These are phyloP conservation scores for Drosophila mojavensis DNA, from an alignment of 1,140 invertebrate species.

Conservation along the genomic window DNA sequence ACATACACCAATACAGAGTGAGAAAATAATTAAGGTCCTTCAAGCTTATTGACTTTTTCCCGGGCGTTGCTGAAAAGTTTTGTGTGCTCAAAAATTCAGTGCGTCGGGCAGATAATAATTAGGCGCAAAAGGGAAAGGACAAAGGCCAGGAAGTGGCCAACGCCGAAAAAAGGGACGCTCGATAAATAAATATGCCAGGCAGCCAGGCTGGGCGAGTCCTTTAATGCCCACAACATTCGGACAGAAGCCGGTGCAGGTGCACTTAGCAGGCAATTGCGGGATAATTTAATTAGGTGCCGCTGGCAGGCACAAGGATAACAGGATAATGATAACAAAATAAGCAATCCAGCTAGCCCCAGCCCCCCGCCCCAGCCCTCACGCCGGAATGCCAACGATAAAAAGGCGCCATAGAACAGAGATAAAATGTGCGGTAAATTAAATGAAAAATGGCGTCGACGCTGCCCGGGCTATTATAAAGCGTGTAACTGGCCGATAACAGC, in stretches of 20 bases:
- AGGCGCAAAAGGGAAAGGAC: constrained; percentile 47
- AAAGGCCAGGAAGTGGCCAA: constrained; percentile 63
- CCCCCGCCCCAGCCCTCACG: constrained; percentile 23
- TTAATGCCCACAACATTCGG: constrained; percentile 60
- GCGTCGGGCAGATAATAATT: constrained; percentile 68
- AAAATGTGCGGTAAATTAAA: constrained; percentile 69
- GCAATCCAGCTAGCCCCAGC: constrained; percentile 54
- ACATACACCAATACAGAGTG: constrained; percentile 5
- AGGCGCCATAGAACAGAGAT: constrained; percentile 40
- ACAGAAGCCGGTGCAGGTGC: constrained; percentile 70
- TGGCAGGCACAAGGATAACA: constrained; percentile 62
- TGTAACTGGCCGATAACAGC: constrained; percentile 68
- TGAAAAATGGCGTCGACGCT: constrained; percentile 58
- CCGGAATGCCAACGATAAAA: constrained; percentile 40
- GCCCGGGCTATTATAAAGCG: constrained; percentile 40
- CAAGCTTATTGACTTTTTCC: constrained; percentile 69
- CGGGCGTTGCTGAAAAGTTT: constrained; percentile 34
- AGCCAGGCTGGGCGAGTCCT: constrained; percentile 10
- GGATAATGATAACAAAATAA: constrained; percentile 81
- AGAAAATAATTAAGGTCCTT: constrained; percentile 75
- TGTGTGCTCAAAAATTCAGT: constrained; percentile 40
- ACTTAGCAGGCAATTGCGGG: constrained; percentile 79
- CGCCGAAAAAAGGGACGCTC: constrained; percentile 44
- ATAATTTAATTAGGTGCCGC: constrained; percentile 77
- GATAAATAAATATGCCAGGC: constrained; percentile 69